phyloP scores from a whole-genome alignment of 1,140 invertebrate genomes.

The Camponotus pennsylvanicus region DNA sequence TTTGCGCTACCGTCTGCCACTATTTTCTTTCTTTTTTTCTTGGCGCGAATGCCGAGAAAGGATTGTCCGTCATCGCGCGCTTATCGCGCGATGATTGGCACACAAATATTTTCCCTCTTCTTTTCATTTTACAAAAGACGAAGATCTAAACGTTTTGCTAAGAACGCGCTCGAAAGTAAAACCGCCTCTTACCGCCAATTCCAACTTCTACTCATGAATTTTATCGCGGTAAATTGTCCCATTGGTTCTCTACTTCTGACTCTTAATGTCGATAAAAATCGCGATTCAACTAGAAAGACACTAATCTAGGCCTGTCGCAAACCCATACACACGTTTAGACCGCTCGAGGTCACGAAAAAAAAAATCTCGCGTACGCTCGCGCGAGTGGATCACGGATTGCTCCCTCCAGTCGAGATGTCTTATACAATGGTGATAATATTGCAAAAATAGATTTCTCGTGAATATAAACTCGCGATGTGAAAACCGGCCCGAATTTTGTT shows the following conservation, averaged over 20 bases:
- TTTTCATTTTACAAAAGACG: not conserved
- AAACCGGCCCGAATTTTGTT: conserved; percentile 51
- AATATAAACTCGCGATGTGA: conserved; percentile 67
- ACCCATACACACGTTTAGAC: conserved; percentile 4
- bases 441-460: conserved; percentile 75
- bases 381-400: conserved; percentile 44
- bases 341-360: conserved; percentile 40
- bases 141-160: not conserved
- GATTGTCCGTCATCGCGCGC: not conserved
- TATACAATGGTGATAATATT: conserved; percentile 74
- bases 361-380: not conserved
- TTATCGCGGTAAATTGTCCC: not conserved
- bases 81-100: conserved; percentile 17
- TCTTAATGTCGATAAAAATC: not conserved
- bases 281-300: not conserved
- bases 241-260: not conserved
- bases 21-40: not conserved
- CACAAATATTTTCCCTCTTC: not conserved
- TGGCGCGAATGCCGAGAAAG: not conserved
- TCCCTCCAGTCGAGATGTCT: conserved; percentile 64
- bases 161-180: not conserved
- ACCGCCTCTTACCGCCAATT: not conserved
- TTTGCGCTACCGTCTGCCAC: not conserved
- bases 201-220: not conserved
- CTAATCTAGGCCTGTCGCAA: conserved; percentile 48